Evolutionary conservation across 2,888 invertebrate genomes (phyloP), one percentile per base, ranked within the genome.

Genomic region (Drosophila pegasa): DNA sequence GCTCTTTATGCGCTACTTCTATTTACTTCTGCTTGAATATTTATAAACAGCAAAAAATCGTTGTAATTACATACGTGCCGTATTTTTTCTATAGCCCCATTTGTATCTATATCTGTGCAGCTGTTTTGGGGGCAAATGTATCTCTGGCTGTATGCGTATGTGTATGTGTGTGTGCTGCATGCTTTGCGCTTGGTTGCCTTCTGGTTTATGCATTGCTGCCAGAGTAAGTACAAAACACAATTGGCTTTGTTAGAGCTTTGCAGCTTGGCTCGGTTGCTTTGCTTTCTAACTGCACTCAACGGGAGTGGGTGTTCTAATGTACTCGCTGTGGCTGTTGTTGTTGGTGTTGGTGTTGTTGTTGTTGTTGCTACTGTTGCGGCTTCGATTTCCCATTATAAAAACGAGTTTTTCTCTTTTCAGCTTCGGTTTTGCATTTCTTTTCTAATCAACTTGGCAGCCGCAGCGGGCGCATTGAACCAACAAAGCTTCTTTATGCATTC

Each of bases 361-460:
- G 25, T 3, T 38, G 29, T 48, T 40, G 14, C 33, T 33, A 38
- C 54, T 61, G 38, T 43, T 65, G 59, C 57, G 71, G 87, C 75
- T 82, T 87, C 81, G 82, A 82, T 84, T 87, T 84, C 60, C 38
- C 71, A 78, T 73, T 75, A 75, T 63, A 74, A 67, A 73, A 76
- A 75, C 78, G 74, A 67, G 74, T 73, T 86, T 81, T 56, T 74
- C 47, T 54, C 51, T 40, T 50, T 29, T 31, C 25, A n/a, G 18
- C 58, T 43, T 52, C 14, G 38, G 56, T 60, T 75, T 68, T 75
- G 60, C 64, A 57, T 75, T 61, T 71, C 70, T 83, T 72, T 71
- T 65, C 71, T 76, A 79, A 71, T 74, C 80, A 82, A 74, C 54
- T 86, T 69, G 70, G 75, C 57, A 75, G 72, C 65, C 78, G 41